Evolutionary conservation across 1,140 invertebrate species (phyloP).

Genomic region (Listronotus oregonensis): DNA sequence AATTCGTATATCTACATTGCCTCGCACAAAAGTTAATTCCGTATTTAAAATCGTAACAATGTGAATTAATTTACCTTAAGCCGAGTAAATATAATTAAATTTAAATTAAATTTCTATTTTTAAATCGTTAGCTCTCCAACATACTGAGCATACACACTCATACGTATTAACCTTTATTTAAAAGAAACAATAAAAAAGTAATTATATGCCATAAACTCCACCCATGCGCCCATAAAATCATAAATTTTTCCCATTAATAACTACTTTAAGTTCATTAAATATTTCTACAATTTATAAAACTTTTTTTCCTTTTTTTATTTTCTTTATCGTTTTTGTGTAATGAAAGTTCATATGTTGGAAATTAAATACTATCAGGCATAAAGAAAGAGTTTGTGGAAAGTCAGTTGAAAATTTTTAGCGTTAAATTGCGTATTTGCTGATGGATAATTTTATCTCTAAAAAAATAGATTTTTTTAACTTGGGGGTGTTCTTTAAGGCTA

Average conservation of each 20-base stretch:
- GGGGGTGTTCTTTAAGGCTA: too few relatives aligned
- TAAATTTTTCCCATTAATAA: slow-evolving; percentile 16
- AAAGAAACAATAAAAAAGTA: slow-evolving; percentile 18
- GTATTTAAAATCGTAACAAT: too few relatives aligned
- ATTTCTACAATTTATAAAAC: slow-evolving; percentile 6
- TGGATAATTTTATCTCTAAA: too few relatives aligned
- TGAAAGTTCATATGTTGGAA: background rate
- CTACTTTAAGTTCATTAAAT: slow-evolving; percentile 16
- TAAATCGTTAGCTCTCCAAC: background rate
- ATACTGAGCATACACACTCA: background rate
- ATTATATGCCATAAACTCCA: slow-evolving; percentile 22
- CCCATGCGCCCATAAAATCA: slow-evolving; percentile 10
- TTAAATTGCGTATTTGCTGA: too few relatives aligned
- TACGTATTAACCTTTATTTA: slow-evolving; percentile 10
- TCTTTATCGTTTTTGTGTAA: background rate
- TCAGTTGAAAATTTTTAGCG: too few relatives aligned
- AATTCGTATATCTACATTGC: too few relatives aligned
- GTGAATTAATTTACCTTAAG: too few relatives aligned
- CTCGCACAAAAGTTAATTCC: too few relatives aligned
- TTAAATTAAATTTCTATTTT: slow-evolving; percentile 17
- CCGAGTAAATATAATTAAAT: background rate
- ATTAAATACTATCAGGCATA: too few relatives aligned
- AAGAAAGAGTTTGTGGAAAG: too few relatives aligned
- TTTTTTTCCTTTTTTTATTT: too few relatives aligned
- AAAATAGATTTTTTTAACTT: too few relatives aligned